Evolutionary conservation across 2,888 invertebrate genomes (phyloP).

Genomic region (Galerucella calmariensis): DNA sequence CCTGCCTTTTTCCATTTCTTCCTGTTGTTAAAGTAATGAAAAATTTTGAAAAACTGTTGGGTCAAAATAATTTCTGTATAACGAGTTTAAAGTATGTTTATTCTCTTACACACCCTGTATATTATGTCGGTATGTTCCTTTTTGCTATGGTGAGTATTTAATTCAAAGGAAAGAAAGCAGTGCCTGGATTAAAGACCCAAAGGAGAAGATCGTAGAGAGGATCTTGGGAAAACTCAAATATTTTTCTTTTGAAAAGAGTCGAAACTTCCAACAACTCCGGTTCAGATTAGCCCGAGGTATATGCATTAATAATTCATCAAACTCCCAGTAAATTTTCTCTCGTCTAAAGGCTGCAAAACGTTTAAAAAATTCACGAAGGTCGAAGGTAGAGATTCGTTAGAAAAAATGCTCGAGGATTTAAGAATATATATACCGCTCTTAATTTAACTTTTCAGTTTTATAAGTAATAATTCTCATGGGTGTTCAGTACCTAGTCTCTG

Average conservation of each 20-base stretch:
- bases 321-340: conserved; percentile 51
- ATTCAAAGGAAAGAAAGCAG: conserved; percentile 27
- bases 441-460: conserved; percentile 33
- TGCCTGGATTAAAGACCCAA: conserved; percentile 27
- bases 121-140: not conserved
- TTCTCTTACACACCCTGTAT: not conserved
- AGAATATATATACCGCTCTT: conserved; percentile 28
- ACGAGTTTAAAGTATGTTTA: too few species aligned
- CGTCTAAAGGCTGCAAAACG: conserved; percentile 45
- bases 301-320: conserved; percentile 58
- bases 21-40: too few species aligned
- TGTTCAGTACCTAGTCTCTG: not conserved
- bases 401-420: conserved; percentile 32
- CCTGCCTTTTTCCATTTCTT: too few species aligned
- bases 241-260: conserved; percentile 42
- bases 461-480: conserved; percentile 18
- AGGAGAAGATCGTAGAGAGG: conserved; percentile 27
- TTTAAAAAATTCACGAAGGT: conserved; percentile 47
- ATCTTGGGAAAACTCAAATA: conserved; percentile 40
- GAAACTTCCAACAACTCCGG: conserved; percentile 51
- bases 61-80: too few species aligned
- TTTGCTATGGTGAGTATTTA: conserved; percentile 3
- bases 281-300: conserved; percentile 57
- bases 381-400: conserved; percentile 44
- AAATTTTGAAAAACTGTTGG: too few species aligned